Percentiles rank a stretch among this genome's conserved stretches.
Conservation (phyloP, 2,888 invertebrate genomes). For the Meiosimyza platycephala region DNA sequence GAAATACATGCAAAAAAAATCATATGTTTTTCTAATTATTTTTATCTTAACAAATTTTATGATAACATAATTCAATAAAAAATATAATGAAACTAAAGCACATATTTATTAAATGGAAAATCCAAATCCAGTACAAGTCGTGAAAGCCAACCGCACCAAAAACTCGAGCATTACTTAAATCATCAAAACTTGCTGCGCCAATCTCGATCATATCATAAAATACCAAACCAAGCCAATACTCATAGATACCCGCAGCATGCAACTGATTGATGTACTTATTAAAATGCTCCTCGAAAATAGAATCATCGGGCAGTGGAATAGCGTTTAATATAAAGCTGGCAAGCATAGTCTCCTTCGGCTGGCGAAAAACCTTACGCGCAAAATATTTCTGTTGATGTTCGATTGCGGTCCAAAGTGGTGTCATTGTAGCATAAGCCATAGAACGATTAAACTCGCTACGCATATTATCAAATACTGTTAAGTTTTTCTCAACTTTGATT, state of each 20-base stretch:
- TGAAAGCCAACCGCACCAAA: too few relatives aligned
- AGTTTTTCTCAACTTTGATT: background rate
- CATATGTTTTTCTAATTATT: too few relatives aligned
- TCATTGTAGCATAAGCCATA: constrained; percentile 9
- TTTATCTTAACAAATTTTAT: too few relatives aligned
- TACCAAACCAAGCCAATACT: constrained; percentile 36
- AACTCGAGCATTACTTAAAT: constrained; percentile 7
- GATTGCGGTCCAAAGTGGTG: constrained; percentile 29
- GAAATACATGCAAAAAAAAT: too few relatives aligned
- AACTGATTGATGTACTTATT: constrained; percentile 32
- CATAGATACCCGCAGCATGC: constrained; percentile 37
- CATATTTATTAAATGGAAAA: too few relatives aligned
- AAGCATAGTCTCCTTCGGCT: constrained; percentile 17
- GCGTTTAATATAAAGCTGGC: constrained; percentile 19
- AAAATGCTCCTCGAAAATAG: constrained; percentile 36
- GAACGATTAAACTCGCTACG: constrained; percentile 15
- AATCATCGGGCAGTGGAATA: constrained; percentile 42
- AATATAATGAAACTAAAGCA: too few relatives aligned
- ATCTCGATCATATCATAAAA: constrained; percentile 34
- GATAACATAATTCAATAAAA: too few relatives aligned
- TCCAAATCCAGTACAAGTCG: too few relatives aligned
- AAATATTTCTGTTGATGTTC: constrained; percentile 34
- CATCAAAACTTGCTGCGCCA: constrained; percentile 13
- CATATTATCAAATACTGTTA: constrained; percentile 14
- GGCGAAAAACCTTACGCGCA: constrained; percentile 31